phyloP scores from a whole-genome alignment of 2,888 invertebrate species.

The Hypercompe scribonia region DNA sequence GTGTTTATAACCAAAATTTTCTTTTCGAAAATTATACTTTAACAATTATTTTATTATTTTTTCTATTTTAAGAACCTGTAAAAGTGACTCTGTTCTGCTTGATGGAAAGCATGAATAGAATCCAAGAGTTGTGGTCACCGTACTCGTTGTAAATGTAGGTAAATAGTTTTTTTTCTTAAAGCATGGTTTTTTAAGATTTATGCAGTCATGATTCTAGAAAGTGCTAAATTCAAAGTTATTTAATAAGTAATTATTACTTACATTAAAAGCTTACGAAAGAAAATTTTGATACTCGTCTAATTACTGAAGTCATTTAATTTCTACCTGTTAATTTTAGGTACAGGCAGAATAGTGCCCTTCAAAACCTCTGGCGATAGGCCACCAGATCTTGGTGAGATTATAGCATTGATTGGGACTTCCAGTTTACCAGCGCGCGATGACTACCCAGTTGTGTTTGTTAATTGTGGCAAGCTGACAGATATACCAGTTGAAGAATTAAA shows the following conservation, averaged over 20 bases:
- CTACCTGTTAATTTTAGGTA: conserved; percentile 55
- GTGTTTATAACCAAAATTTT: conserved; percentile 6
- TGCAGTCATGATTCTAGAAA: no score
- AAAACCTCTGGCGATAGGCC: conserved; percentile 61
- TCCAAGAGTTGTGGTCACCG: no score
- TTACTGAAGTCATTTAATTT: neutral
- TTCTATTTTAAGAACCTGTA: conserved; percentile 8
- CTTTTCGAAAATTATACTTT: neutral
- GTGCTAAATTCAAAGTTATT: no score
- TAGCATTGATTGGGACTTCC: conserved; percentile 68
- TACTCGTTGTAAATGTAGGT: no score
- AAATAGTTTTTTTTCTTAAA: no score
- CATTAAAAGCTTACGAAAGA: no score
- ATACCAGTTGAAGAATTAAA: conserved; percentile 66
- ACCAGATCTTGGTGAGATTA: conserved; percentile 66
- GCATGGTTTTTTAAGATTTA: no score
- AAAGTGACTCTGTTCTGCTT: conserved; percentile 16
- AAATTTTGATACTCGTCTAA: neutral
- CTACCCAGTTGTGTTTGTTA: conserved; percentile 72
- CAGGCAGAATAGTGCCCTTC: conserved; percentile 70
- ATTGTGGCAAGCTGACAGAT: conserved; percentile 65
- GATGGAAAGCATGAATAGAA: conserved; percentile 17
- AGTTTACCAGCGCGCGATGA: conserved; percentile 78
- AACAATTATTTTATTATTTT: conserved; percentile 9
- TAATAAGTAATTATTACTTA: no score